Conservation (phyloP, 2,888 invertebrate genomes). For the Scotopteryx bipunctaria region DNA sequence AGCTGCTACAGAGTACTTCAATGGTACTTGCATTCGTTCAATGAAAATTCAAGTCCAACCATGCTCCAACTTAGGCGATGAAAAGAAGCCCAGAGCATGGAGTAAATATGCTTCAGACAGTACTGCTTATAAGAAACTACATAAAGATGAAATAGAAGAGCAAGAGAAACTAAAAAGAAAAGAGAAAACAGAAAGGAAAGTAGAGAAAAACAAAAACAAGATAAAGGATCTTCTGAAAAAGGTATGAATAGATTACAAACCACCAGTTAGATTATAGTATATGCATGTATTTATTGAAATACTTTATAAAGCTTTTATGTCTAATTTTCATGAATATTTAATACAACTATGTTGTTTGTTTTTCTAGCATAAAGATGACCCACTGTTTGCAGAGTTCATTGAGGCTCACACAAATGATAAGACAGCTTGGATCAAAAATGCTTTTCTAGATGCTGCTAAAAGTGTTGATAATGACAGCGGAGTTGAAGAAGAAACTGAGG, state of each 20-base stretch:
- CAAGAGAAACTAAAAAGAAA: slow-evolving; percentile 61
- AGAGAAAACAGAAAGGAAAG: slow-evolving; percentile 55
- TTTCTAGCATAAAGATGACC: slow-evolving; percentile 91
- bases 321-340: no score
- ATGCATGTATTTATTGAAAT: no score
- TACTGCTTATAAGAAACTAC: slow-evolving; percentile 84
- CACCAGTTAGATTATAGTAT: no score
- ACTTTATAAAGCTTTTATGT: no score
- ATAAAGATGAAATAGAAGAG: slow-evolving; percentile 65
- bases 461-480: slow-evolving; percentile 63
- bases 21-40: slow-evolving; percentile 93
- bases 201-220: slow-evolving; percentile 77
- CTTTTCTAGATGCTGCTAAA: slow-evolving; percentile 59
- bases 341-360: no score
- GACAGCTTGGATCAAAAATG: slow-evolving; percentile 70
- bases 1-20: slow-evolving; percentile 89
- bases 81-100: slow-evolving; percentile 94
- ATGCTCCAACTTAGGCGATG: slow-evolving; percentile 86
- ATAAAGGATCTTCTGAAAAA: slow-evolving; percentile 87
- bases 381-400: slow-evolving; percentile 94
- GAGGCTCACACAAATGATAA: slow-evolving; percentile 88
- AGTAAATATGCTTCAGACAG: slow-evolving; percentile 95
- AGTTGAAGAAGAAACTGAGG: slow-evolving; percentile 54
- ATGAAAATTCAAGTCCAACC: slow-evolving; percentile 90
- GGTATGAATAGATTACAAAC: slow-evolving; percentile 67